phyloP scores from a whole-genome alignment of 2,888 invertebrate species.

The Spicauda simplicius region DNA sequence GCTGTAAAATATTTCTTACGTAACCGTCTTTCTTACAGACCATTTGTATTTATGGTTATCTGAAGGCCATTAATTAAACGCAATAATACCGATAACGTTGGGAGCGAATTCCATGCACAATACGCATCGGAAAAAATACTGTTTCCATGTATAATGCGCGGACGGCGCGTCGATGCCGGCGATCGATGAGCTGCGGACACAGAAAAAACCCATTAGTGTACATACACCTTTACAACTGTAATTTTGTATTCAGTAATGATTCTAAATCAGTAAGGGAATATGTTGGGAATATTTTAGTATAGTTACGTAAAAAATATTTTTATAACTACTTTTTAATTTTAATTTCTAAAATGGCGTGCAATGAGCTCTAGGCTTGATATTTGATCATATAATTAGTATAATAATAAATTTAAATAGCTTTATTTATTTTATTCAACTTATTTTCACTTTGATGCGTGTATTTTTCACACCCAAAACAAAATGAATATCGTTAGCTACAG shows the following conservation, averaged over 20 bases:
- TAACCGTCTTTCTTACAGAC: slow-evolving; percentile 10
- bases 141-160: slow-evolving; percentile 26
- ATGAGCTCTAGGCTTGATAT: too few species aligned
- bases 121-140: slow-evolving; percentile 28
- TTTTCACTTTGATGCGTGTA: too few species aligned
- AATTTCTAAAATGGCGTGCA: too few species aligned
- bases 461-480: too few species aligned
- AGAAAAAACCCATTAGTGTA: slow-evolving; percentile 25
- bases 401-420: too few species aligned
- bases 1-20: slow-evolving; percentile 20
- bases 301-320: too few species aligned
- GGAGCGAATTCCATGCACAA: slow-evolving; percentile 17
- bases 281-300: neutral
- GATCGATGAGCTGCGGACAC: slow-evolving; percentile 22
- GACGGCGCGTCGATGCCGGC: slow-evolving; percentile 16
- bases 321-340: too few species aligned
- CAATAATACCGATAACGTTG: slow-evolving; percentile 29
- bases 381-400: too few species aligned
- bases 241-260: neutral
- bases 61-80: slow-evolving; percentile 33
- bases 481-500: too few species aligned
- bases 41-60: slow-evolving; percentile 30
- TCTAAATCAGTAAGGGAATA: neutral
- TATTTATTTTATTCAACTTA: too few species aligned
- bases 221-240: slow-evolving; percentile 6